Evolutionary conservation across 2,113 vertebrate species (phyloP).

Genomic region (Mystacornis crossleyi): DNA sequence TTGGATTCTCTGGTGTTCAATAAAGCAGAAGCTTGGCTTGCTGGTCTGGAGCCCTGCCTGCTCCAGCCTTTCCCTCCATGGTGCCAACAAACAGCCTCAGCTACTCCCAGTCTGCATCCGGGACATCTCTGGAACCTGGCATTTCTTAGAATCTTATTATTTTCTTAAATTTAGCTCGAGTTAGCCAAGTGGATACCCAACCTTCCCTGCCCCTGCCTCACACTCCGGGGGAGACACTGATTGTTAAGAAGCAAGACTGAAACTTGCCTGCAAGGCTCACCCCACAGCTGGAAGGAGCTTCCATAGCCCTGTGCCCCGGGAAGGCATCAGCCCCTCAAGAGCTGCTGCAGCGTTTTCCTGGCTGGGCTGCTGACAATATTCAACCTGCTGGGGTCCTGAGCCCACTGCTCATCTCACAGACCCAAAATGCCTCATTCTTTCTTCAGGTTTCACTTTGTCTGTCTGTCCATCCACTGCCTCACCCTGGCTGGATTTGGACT

Average conservation of each 20-base stretch:
- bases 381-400: background rate
- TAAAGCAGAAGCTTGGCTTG: background rate
- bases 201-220: background rate
- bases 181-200: background rate
- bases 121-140: background rate
- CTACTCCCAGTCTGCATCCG: background rate
- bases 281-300: background rate
- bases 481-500: background rate
- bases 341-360: background rate
- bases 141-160: background rate
- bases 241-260: background rate
- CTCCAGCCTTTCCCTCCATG: background rate
- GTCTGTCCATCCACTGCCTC: background rate
- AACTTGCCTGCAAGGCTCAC: background rate
- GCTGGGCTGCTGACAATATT: background rate
- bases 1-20: conserved; percentile 19
- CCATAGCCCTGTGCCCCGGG: background rate
- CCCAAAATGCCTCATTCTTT: background rate
- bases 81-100: background rate
- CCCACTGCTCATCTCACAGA: background rate
- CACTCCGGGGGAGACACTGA: background rate
- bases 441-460: background rate
- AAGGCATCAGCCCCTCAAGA: background rate
- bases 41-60: background rate
- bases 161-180: background rate